Evolutionary conservation across 2,888 invertebrate genomes (phyloP).

Genomic region (Drosophila barbarae): DNA sequence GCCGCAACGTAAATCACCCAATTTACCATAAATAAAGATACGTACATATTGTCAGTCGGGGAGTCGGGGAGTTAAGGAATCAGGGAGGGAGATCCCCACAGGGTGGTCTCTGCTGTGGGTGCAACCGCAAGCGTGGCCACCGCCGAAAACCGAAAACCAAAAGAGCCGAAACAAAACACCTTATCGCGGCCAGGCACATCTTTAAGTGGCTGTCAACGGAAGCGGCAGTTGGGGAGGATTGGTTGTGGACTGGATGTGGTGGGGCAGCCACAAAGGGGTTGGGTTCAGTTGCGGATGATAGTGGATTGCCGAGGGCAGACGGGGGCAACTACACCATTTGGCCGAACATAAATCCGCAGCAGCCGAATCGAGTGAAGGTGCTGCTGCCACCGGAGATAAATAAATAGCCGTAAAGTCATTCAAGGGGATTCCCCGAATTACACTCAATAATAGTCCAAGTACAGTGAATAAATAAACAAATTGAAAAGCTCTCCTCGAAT

Average conservation of each 20-base stretch:
- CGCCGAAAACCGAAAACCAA: constrained; percentile 24
- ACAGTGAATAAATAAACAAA: constrained; percentile 16
- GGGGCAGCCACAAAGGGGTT: background rate
- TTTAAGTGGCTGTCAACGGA: constrained; percentile 75
- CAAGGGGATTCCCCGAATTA: constrained; percentile 18
- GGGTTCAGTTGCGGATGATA: constrained; percentile 9
- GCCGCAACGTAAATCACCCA: constrained; percentile 76
- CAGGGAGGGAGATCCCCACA: background rate
- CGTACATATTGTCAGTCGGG: constrained; percentile 67
- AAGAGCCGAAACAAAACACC: constrained; percentile 63
- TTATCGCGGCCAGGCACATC: constrained; percentile 70
- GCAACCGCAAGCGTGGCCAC: constrained; percentile 36
- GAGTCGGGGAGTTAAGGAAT: background rate
- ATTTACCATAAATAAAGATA: constrained; percentile 75
- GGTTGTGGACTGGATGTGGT: constrained; percentile 11
- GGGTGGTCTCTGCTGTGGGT: constrained; percentile 2
- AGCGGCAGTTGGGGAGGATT: constrained; percentile 20
- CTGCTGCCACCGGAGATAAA: constrained; percentile 24
- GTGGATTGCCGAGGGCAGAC: constrained; percentile 7
- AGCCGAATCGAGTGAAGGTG: constrained; percentile 36
- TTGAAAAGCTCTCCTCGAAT: background rate
- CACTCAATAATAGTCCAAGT: constrained; percentile 14
- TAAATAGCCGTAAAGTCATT: constrained; percentile 34
- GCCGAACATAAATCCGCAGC: constrained; percentile 59
- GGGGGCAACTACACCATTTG: constrained; percentile 40